Base-by-base conservation (phyloP, 2,113 vertebrate species). In the zebrafish (Danio rerio) region DNA sequence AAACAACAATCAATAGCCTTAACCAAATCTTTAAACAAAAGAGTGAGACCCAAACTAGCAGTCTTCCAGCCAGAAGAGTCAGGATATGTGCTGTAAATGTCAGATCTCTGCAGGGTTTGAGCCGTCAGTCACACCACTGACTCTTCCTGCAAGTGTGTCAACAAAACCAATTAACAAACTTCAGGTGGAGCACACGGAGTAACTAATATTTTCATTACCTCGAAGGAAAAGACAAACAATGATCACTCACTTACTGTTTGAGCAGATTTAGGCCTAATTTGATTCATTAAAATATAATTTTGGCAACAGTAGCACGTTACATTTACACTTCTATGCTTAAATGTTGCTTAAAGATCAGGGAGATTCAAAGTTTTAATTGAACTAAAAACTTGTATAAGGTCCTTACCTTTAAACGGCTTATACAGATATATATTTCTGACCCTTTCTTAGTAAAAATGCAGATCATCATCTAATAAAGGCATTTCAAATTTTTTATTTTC, bases 81-180 rank as follows among this genome's bases (percentile, higher is more conserved):
- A 18, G 72, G 18, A 53, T 50, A 21, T 73, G 47, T 68, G 20
- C 6, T 13, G 0, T 55, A 83, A 63, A 86, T 80, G 81, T 78
- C 84, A 82, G 42, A 78, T 42, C 56, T 71, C 59, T 12, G 47
- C 52, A 61, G 72, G 31, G 47, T 7, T 5, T 77, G 5, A 1
- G 31, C n/a, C 12, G 49, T 80, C 70, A 80, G n/a, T 80, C 63
- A 80, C 42, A 81, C n/a, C 63, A 76, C n/a, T 49, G n/a, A 21
- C 13, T n/a, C 56, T 58, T 68, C 72, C 43, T 42, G n/a, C 12
- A 50, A 40, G 75, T 85, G 65, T 81, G 50, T 75, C 69, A 85
- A 85, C 75, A 80, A 20, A 5, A 15, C 9, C 43, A 42, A 59
- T 49, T 15, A 81, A 76, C 63, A 31, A 1, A 65, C 31, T 18